Conservation (phyloP, 2,888 invertebrate species). For the Griposia aprilina region DNA sequence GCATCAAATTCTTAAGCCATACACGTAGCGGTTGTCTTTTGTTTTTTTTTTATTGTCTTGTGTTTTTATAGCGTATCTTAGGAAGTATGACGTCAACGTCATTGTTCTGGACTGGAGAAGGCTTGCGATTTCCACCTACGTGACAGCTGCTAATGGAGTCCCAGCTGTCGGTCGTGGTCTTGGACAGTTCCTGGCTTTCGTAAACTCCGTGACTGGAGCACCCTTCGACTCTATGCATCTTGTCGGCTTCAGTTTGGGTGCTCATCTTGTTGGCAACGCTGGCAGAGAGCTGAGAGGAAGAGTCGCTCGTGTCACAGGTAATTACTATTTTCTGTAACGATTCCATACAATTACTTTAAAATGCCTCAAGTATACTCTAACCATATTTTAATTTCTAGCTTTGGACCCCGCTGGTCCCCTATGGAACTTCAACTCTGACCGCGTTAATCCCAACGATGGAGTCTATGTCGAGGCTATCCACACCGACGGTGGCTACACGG, state of each 20-base stretch:
- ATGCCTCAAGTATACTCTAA: background rate
- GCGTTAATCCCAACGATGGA: constrained; percentile 76
- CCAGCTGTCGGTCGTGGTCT: constrained; percentile 79
- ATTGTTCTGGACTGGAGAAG: constrained; percentile 81
- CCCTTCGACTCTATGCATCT: constrained; percentile 76
- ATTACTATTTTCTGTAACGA: background rate
- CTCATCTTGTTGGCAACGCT: constrained; percentile 82
- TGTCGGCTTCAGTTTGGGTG: constrained; percentile 85
- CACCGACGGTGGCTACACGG: constrained; percentile 70
- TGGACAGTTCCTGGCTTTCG: constrained; percentile 80
- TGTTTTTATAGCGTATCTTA: constrained; percentile 72
- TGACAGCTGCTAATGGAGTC: constrained; percentile 75
- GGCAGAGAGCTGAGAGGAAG: constrained; percentile 75
- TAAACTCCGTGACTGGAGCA: constrained; percentile 71
- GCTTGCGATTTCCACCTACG: constrained; percentile 71
- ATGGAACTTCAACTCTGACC: constrained; percentile 72
- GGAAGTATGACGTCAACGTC: constrained; percentile 74
- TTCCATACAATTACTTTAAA: background rate
- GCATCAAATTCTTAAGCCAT: background rate
- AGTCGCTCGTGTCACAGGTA: constrained; percentile 80
- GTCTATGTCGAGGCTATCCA: constrained; percentile 80
- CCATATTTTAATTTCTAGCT: constrained; percentile 19
- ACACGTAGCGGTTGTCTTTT: too few relatives aligned
- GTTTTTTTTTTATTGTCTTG: background rate
- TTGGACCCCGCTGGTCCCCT: constrained; percentile 68